A percentile compares a stretch with the other conserved stretches of the same genome.
Conservation (phyloP, 2,113 vertebrate species). For the Lasiurus cinereus region DNA sequence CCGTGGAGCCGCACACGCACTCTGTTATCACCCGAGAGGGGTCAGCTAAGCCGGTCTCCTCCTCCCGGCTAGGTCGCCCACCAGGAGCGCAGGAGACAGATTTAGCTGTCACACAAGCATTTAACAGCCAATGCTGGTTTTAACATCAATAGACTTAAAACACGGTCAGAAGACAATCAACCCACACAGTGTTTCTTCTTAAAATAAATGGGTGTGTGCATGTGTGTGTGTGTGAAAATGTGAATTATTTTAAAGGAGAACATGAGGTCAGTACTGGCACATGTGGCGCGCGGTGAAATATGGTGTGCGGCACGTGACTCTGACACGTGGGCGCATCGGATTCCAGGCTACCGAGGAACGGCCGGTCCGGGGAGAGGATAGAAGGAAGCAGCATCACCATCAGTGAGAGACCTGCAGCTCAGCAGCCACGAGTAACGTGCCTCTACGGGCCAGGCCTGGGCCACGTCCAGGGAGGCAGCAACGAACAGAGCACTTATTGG, state of each 20-base stretch:
- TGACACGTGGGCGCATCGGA: not conserved
- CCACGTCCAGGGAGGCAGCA: not conserved
- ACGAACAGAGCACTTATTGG: not conserved
- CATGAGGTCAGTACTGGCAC: not conserved
- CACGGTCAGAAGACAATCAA: not conserved
- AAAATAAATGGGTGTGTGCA: not conserved
- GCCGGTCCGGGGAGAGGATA: not conserved
- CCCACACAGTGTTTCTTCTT: not conserved
- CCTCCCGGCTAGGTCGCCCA: not conserved
- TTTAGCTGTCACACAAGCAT: not conserved
- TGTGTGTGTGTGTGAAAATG: not conserved
- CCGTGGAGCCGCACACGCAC: not conserved
- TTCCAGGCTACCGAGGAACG: not conserved
- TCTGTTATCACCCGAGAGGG: not conserved
- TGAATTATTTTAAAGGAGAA: constrained; percentile 18
- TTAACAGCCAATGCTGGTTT: not conserved
- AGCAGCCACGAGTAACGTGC: not conserved
- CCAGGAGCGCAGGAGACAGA: not conserved
- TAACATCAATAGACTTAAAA: constrained; percentile 5
- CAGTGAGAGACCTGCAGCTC: not conserved
- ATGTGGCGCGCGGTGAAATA: not conserved
- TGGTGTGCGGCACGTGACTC: rapidly evolving
- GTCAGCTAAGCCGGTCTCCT: not conserved
- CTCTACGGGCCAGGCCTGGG: not conserved
- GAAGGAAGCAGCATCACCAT: not conserved